phyloP scores from a whole-genome alignment of 2,888 invertebrate species.

The Boloria euphrosyne region DNA sequence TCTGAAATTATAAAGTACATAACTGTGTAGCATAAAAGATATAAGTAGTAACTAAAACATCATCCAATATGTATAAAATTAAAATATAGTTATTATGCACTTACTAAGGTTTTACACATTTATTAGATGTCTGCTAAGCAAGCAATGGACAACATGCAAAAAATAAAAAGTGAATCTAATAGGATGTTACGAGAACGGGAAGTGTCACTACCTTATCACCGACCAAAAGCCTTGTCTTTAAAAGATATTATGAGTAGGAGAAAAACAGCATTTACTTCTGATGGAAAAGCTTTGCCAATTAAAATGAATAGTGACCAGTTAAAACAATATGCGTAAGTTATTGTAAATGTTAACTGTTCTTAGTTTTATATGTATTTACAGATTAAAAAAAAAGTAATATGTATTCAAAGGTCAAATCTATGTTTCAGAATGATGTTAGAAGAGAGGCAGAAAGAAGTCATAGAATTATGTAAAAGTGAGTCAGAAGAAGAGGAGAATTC shows the following conservation, averaged over 20 bases:
- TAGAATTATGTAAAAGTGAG: constrained; percentile 89
- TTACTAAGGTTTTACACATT: constrained; percentile 9
- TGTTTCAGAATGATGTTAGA: constrained; percentile 84
- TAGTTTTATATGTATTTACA: too few species aligned
- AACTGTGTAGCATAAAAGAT: too few species aligned
- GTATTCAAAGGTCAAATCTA: too few species aligned
- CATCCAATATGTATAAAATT: not conserved
- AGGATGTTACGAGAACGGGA: constrained; percentile 89
- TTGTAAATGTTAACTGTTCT: constrained; percentile 33
- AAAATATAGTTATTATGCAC: not conserved
- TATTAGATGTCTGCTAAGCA: constrained; percentile 85
- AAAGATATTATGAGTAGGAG: constrained; percentile 87
- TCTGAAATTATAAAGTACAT: too few species aligned
- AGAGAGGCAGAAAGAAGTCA: constrained; percentile 88
- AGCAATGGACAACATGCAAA: constrained; percentile 86
- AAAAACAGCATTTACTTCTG: constrained; percentile 60
- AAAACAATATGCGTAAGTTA: constrained; percentile 68
- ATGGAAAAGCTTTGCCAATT: constrained; percentile 72
- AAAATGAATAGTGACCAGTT: constrained; percentile 87
- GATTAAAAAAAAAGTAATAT: too few species aligned
- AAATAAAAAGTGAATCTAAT: constrained; percentile 93
- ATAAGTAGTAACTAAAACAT: too few species aligned
- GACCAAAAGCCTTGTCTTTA: constrained; percentile 89
- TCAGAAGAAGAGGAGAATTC: constrained; percentile 76
- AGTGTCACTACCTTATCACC: constrained; percentile 92